Conservation (phyloP, 2,797 vertebrate species). For the Poecilia gillii region DNA sequence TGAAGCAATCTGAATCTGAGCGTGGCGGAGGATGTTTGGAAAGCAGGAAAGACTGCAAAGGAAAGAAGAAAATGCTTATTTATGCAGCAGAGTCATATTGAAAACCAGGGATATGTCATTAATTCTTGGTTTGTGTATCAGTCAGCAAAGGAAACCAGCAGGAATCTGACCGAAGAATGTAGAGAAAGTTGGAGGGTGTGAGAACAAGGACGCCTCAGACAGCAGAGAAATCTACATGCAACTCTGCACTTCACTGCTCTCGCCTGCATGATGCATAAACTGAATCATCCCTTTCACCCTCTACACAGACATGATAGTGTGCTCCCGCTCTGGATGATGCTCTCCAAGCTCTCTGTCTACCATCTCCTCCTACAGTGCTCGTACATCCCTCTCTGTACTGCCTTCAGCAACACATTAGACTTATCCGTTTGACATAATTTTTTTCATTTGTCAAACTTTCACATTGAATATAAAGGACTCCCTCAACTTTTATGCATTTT, state of each 20-base stretch:
- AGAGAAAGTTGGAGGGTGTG: conserved; percentile 48
- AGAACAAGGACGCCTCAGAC: conserved; percentile 75
- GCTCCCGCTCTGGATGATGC: conserved; percentile 57
- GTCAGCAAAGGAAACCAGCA: conserved; percentile 43
- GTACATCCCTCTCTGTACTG: conserved; percentile 9
- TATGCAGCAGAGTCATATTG: conserved; percentile 11
- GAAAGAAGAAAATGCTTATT: conserved; percentile 30
- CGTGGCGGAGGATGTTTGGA: conserved; percentile 33
- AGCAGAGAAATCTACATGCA: conserved; percentile 74
- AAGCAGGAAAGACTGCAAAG: conserved; percentile 24
- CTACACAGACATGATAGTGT: conserved; percentile 69
- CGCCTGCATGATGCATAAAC: conserved; percentile 70
- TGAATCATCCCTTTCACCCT: conserved; percentile 79
- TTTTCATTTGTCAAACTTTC: conserved; percentile 8
- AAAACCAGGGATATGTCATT: conserved; percentile 44
- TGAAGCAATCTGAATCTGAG: conserved; percentile 56
- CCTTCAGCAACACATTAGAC: conserved; percentile 28
- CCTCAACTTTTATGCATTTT: background rate
- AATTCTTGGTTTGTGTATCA: conserved; percentile 60
- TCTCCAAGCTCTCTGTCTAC: conserved; percentile 48
- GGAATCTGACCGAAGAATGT: conserved; percentile 45
- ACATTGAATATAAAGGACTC: background rate
- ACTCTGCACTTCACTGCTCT: conserved; percentile 67
- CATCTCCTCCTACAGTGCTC: conserved; percentile 50
- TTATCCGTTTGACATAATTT: conserved; percentile 11